Evolutionary conservation across 2,888 invertebrate genomes (phyloP), one percentile per base, ranked within the genome.

Genomic region (Apoda limacodes): DNA sequence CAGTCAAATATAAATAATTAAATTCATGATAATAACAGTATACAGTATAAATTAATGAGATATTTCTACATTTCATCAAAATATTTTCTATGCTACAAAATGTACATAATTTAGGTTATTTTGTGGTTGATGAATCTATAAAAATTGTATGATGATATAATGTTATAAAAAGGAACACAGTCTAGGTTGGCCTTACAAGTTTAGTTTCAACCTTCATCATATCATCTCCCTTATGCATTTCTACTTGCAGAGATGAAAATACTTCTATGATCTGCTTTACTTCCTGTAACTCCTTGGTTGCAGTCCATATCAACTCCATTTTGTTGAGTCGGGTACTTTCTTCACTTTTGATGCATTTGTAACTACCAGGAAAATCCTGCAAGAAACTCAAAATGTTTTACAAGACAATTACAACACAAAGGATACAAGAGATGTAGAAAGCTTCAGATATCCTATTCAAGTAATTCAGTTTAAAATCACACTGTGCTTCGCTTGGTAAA

Each of bases 281-380:
- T 40, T 51, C 40, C 9, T 68, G 66, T 7, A 48, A 39, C 25
- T 43, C 39, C 10, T 60, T 52, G 5, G 47, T 49, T 19, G 55
- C 55, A 13, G 49, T 46, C 80, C 81, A 81, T 17, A 45, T 52
- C 12, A 81, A 42, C 42, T 71, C 63, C 74, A 80, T 76, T 53
- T 70, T 76, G 2, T 75, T 64, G 15, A 78, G 54, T 41, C 58
- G 69, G 13, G 49, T 32, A 38, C 67, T 64, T 9, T 61, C 63
- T 22, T 72, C 67, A 42, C 66, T 65, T 45, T 70, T 71, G 23
- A 75, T 58, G 40, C 70, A 69, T 31, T 58, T 56, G 35, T 48
- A 68, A 41, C 63, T 58, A n/a, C 75, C 78, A 9, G 75, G 78
- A 37, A 75, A 78, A 37, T 76, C 78, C 78, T 78, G 54, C 9